Evolutionary conservation across 2,113 vertebrate species (phyloP).

Genomic region (Hyla sarda): DNA sequence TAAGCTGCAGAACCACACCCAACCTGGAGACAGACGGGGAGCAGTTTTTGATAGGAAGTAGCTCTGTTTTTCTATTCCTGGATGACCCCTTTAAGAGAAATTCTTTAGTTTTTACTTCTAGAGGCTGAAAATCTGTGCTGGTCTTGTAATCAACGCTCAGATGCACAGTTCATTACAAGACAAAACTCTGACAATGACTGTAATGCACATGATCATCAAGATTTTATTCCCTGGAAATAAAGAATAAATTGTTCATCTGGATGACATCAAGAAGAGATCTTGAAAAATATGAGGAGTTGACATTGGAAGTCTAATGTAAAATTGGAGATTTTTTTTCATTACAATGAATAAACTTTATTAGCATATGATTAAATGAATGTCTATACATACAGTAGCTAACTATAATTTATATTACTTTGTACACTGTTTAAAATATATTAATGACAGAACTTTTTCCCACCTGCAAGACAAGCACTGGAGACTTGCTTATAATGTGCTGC

Average conservation of each 20-base stretch:
- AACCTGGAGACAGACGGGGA: too few species aligned
- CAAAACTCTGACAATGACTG: neutral
- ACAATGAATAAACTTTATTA: too few species aligned
- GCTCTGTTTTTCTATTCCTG: too few species aligned
- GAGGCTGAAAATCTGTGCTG: neutral
- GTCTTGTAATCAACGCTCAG: neutral
- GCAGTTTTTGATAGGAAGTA: too few species aligned
- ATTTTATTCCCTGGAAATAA: neutral
- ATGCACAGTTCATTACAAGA: neutral
- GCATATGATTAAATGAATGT: too few species aligned
- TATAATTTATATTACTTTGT: neutral
- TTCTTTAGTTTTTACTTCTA: neutral
- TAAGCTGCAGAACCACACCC: too few species aligned
- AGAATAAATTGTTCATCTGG: too few species aligned
- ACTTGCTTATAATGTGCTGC: constrained; percentile 73
- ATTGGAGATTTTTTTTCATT: too few species aligned
- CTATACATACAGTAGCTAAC: neutral
- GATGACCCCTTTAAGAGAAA: too few species aligned
- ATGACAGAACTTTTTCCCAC: constrained; percentile 59
- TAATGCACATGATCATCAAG: neutral
- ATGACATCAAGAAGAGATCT: too few species aligned
- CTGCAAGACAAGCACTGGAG: constrained; percentile 76
- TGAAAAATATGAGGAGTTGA: too few species aligned
- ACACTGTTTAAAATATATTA: neutral
- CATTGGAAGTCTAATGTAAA: too few species aligned